Percentiles rank a stretch among this genome's conserved stretches.
Conservation (phyloP, 2,113 vertebrate species). For the Megalops atlanticus region DNA sequence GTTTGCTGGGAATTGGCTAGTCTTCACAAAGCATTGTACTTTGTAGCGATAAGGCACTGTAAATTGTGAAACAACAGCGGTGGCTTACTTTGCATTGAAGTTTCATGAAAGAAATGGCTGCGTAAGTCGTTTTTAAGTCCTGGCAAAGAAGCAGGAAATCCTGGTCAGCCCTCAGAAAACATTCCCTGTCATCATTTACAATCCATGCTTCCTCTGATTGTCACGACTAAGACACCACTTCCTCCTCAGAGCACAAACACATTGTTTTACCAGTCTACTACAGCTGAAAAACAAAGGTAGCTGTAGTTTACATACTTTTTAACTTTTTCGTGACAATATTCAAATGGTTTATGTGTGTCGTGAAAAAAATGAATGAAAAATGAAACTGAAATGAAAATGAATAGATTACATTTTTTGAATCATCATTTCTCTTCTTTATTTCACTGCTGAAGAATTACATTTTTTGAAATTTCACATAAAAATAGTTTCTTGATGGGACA, state of each 20-base stretch:
- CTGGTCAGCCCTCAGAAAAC: background rate
- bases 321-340: no score
- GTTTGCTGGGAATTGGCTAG: background rate
- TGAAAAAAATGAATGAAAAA: no score
- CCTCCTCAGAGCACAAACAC: background rate
- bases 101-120: background rate
- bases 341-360: no score
- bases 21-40: background rate
- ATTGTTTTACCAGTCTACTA: no score
- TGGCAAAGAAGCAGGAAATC: background rate
- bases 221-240: background rate
- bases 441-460: background rate
- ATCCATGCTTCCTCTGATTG: background rate
- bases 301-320: no score
- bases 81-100: background rate
- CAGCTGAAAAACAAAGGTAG: no score
- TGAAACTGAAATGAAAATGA: no score
- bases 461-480: background rate
- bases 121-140: background rate
- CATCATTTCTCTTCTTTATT: background rate
- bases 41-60: background rate
- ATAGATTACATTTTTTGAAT: background rate
- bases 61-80: background rate
- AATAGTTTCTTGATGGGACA: background rate
- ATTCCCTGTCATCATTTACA: background rate